Conservation (phyloP, 2,113 vertebrate genomes). For the Barnardius zonarius region DNA sequence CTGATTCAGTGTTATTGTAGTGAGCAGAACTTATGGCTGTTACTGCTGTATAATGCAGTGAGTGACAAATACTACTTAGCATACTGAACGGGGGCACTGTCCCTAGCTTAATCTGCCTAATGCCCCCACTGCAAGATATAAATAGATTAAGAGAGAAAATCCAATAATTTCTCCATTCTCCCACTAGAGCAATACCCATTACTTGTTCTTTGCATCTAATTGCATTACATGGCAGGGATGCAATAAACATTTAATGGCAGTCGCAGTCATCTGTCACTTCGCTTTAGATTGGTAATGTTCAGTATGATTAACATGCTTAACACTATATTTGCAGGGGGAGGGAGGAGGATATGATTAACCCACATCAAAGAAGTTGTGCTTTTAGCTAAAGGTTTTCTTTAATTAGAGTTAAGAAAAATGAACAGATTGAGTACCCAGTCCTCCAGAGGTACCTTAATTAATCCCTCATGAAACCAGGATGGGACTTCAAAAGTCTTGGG, state of each 20-base stretch:
- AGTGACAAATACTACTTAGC: conserved; percentile 74
- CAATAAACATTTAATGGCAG: conserved; percentile 80
- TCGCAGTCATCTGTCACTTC: conserved; percentile 77
- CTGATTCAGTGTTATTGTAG: conserved; percentile 35
- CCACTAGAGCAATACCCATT: conserved; percentile 75
- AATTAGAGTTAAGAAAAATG: background rate
- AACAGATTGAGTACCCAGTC: background rate
- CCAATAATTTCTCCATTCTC: conserved; percentile 79
- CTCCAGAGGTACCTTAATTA: conserved; percentile 7
- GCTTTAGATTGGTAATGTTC: conserved; percentile 68
- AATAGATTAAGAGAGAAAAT: conserved; percentile 84
- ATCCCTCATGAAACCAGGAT: background rate
- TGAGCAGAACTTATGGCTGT: conserved; percentile 6
- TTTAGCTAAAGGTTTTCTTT: conserved; percentile 16
- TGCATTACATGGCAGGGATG: conserved; percentile 79
- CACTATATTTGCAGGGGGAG: background rate
- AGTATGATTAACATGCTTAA: conserved; percentile 71
- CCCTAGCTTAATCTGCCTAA: conserved; percentile 79
- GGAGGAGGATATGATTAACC: conserved; percentile 9
- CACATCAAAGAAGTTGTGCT: background rate
- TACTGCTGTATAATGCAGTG: conserved; percentile 49
- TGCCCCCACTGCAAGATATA: conserved; percentile 76
- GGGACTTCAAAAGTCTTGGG: background rate
- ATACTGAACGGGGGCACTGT: conserved; percentile 60
- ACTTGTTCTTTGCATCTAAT: conserved; percentile 79